Percentiles rank a stretch among this genome's conserved stretches.
Evolutionary conservation across 2,113 vertebrate genomes (phyloP).

Genomic region (Paradisaea rubra): DNA sequence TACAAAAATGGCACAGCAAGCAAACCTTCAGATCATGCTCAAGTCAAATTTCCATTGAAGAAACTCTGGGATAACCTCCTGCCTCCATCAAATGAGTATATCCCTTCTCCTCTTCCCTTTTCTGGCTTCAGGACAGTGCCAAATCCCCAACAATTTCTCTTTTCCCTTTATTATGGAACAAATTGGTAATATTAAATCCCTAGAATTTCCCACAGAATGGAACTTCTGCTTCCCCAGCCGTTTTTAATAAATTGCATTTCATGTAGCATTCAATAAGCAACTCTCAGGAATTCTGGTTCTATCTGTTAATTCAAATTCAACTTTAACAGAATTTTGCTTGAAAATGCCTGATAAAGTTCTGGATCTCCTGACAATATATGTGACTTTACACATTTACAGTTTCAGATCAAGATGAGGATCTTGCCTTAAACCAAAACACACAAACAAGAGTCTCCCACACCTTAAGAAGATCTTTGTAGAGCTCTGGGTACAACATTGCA

Average conservation of each 20-base stretch:
- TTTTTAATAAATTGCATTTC: constrained; percentile 43
- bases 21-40: neutral
- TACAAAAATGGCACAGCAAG: neutral
- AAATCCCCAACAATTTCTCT: constrained; percentile 15
- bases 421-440: neutral
- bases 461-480: constrained; percentile 97
- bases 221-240: constrained; percentile 4
- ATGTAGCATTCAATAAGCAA: neutral
- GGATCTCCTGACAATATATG: neutral
- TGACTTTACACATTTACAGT: neutral
- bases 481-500: constrained; percentile 95
- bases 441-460: constrained; percentile 37
- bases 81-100: neutral
- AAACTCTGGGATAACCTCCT: neutral
- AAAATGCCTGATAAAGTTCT: neutral
- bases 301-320: neutral
- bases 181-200: constrained; percentile 8
- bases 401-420: neutral
- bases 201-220: constrained; percentile 28
- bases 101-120: neutral
- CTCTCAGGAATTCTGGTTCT: neutral
- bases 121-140: neutral
- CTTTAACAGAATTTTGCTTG: neutral
- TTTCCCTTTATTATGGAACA: constrained; percentile 40
- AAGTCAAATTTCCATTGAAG: neutral